A percentile compares a stretch with the other conserved stretches of the same genome.
phyloP scores from a whole-genome alignment of 1,140 invertebrate species.

The Achroia grisella region DNA sequence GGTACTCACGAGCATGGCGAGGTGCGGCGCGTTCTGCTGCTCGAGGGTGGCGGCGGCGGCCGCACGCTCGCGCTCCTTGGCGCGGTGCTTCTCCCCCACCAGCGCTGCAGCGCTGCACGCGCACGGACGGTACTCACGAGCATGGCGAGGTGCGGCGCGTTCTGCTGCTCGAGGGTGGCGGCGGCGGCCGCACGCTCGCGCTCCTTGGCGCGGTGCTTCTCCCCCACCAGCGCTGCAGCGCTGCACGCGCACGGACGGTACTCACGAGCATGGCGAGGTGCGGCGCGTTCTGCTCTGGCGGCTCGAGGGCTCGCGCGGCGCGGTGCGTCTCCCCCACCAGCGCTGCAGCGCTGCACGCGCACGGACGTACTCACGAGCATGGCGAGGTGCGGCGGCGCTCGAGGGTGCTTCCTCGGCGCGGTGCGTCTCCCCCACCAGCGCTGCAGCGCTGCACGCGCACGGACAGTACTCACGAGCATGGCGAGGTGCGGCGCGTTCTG shows the following conservation, averaged over 20 bases:
- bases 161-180: constrained; percentile 15
- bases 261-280: constrained; percentile 34
- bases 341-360: constrained; percentile 22
- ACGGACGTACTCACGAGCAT: constrained; percentile 26
- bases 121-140: constrained; percentile 23
- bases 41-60: constrained; percentile 24
- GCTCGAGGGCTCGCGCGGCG: constrained; percentile 16
- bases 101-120: constrained; percentile 23
- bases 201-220: constrained; percentile 14
- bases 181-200: constrained; percentile 15
- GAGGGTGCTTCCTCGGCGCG: constrained; percentile 17
- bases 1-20: constrained; percentile 27
- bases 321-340: constrained; percentile 16
- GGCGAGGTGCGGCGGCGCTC: constrained; percentile 30
- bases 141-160: constrained; percentile 35
- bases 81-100: constrained; percentile 12
- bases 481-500: constrained; percentile 33
- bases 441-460: constrained; percentile 21
- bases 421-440: constrained; percentile 19
- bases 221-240: constrained; percentile 26
- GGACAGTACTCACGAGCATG: constrained; percentile 23
- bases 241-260: constrained; percentile 4
- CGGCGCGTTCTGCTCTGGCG: constrained; percentile 29
- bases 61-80: constrained; percentile 11
- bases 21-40: constrained; percentile 28